Base-by-base conservation (phyloP, 1,140 invertebrate genomes). In the Lysiphlebus fabarum region DNA sequence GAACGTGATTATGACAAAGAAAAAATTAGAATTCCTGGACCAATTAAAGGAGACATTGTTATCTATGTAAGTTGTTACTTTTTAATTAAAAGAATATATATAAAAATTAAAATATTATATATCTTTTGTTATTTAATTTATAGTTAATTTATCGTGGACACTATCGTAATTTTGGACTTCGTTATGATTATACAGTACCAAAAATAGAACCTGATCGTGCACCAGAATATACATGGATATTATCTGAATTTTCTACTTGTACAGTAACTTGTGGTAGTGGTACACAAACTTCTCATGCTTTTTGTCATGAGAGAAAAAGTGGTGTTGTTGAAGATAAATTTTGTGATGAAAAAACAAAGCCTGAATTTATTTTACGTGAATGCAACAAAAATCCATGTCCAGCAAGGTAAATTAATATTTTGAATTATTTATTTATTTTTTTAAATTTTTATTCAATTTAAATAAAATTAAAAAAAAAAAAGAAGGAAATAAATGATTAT, bases 181-280 rank as follows among this genome's bases (percentile, higher is more conserved):
- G 81, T 54, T 94, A 91, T 78, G 90, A 94, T 74, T 95, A 93
- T 77, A 91, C 89, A 0, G 80, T 90, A 53, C 87, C 87, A 10
- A 87, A 87, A 54, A 80, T 77, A 69, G 85, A 83, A 72, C 79
- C 70, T 53, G 74, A 86, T 74, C 70, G 86, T 78, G 71, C 80
- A 65, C 83, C 82, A 40, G 79, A 83, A 70, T 88, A 88, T 71
- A 68, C 79, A 8, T 96, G 93, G 91, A 78, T 86, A 9, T 81
- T 89, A 59, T 83, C 85, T 3, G 88, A 90, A 53, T 93, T 90
- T 90, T 86, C 87, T 4, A 80, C 89, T 26, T 94, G 91, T 73
- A 88, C 89, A 5, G 84, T 81, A 6, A 87, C 88, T 7, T 93
- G 91, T 76, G 91, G 90, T 11, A 81, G 84, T 59, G 91, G 91